Evolutionary conservation across 2,888 invertebrate genomes (phyloP).

Genomic region (Panzeria rudis): DNA sequence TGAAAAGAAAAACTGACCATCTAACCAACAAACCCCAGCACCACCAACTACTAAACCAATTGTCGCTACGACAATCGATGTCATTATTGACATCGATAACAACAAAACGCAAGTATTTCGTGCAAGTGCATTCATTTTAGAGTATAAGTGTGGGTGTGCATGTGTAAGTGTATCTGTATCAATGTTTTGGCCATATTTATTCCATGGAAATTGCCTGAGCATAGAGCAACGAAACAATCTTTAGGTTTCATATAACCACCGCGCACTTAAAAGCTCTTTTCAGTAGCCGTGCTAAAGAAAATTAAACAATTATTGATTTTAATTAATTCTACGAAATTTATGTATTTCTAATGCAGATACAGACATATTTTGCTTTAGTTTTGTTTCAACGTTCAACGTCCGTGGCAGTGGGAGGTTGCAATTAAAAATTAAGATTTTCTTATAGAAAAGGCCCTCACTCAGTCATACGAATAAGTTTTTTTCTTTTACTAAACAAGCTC

Average conservation of each 20-base stretch:
- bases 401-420: too few species aligned
- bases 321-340: constrained; percentile 3
- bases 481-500: too few species aligned
- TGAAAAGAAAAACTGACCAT: constrained; percentile 52
- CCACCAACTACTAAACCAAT: constrained; percentile 20
- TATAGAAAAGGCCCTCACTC: too few species aligned
- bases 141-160: not conserved
- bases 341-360: too few species aligned
- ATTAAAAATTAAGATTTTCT: too few species aligned
- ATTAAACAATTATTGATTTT: not conserved
- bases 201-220: constrained; percentile 3
- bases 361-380: too few species aligned
- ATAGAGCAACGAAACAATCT: constrained; percentile 36
- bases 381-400: too few species aligned
- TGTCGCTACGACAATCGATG: constrained; percentile 57
- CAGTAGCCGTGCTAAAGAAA: not conserved
- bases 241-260: constrained; percentile 14
- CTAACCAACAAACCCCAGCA: constrained; percentile 40
- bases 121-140: constrained; percentile 1
- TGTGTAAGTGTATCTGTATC: not conserved
- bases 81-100: constrained; percentile 61
- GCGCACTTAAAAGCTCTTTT: not conserved
- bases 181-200: constrained; percentile 20
- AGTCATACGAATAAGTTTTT: too few species aligned
- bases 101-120: constrained; percentile 41